phyloP scores from a whole-genome alignment of 2,113 vertebrate genomes.

The Poicephalus gulielmi region DNA sequence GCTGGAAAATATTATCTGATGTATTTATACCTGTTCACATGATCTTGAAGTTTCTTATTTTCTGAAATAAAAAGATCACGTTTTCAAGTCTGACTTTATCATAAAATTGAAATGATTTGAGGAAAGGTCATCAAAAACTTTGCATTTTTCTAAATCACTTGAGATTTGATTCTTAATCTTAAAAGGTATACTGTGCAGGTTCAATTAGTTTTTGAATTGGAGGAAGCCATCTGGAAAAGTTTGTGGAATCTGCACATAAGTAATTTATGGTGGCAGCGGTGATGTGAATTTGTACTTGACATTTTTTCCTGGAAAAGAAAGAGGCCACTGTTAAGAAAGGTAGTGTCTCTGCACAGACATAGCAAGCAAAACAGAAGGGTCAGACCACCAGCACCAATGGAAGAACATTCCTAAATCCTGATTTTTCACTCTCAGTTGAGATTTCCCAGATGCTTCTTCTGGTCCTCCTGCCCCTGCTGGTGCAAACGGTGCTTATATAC shows the following conservation, averaged over 20 bases:
- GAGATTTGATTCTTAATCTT: neutral
- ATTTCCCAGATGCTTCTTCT: neutral
- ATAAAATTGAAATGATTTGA: neutral
- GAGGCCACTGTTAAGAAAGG: neutral
- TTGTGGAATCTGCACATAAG: neutral
- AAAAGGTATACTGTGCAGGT: neutral
- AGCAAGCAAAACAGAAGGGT: neutral
- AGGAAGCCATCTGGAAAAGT: neutral
- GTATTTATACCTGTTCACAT: neutral
- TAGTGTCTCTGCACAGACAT: neutral
- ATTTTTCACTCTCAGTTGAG: neutral
- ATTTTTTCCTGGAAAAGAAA: neutral
- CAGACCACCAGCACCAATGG: neutral
- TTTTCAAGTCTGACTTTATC: neutral
- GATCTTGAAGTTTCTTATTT: neutral
- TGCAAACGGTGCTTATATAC: neutral
- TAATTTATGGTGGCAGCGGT: neutral
- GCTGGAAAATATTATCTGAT: neutral
- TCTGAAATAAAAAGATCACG: neutral
- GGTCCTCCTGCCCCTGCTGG: neutral
- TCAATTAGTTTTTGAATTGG: neutral
- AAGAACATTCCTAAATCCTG: neutral
- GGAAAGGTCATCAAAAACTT: neutral
- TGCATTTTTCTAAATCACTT: neutral
- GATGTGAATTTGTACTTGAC: neutral